Base-by-base conservation (phyloP, 2,113 vertebrate species). In the Thymallus thymallus region DNA sequence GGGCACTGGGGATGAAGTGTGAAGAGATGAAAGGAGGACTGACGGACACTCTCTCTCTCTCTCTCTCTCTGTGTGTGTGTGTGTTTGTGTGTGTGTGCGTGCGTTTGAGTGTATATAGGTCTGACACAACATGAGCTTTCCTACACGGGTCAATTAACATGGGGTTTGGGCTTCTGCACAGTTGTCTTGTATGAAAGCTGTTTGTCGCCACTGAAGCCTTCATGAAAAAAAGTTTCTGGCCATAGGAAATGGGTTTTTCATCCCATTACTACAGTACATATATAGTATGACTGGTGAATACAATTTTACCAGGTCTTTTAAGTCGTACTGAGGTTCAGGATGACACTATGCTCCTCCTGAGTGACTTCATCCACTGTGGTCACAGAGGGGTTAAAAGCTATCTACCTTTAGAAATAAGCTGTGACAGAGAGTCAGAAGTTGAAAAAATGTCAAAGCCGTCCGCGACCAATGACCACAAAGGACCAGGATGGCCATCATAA, bases 1-100 rank as follows among this genome's bases (percentile, higher is more conserved):
- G 89, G 82, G 78, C 10, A 3, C 77, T 75, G 77, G 79, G 68
- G 84, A 83, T 88, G 83, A 68, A 68, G 88, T 80, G 81, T 22
- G 71, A 70, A 58, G 71, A 89, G 87, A 91, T 91, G 82, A 91
- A 91, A 91, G 85, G 76, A 74, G 68, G 45, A 79, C 75, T 78
- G 65, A 46, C 29, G 81, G 83, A 78, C 76, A 9, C 74, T 74
- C 63, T 67, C 76, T 78, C 74, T 82, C 82, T 82, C n/a, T n/a
- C n/a, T n/a, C n/a, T n/a, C n/a, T n/a, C n/a, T n/a, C n/a, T n/a
- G n/a, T n/a, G n/a, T n/a, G 83, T 77, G 71, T 45, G 78, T 75
- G 84, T 81, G 85, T 89, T 80, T 18, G 48, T 9, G 45, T 55
- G 4, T 29, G 51, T 71, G 48, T 9, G 51, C 14, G 48, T n/a